Evolutionary conservation across 2,113 vertebrate species (phyloP).

Genomic region (Willisornis vidua): DNA sequence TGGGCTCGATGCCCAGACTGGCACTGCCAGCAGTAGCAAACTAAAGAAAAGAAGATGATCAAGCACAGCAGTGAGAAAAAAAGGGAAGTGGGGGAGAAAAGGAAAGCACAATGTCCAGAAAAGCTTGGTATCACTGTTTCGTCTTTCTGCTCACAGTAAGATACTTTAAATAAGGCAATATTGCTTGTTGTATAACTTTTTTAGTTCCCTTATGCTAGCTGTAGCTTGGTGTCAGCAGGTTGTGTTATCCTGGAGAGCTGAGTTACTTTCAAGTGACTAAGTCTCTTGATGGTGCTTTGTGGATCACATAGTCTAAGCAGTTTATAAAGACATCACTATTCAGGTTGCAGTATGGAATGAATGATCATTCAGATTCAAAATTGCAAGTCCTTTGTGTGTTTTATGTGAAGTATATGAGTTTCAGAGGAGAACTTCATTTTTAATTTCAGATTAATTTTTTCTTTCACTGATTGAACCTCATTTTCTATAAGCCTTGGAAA

Average conservation of each 20-base stretch:
- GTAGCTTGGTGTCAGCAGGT: not conserved
- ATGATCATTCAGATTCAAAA: not conserved
- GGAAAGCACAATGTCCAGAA: not conserved
- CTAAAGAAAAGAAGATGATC: not conserved
- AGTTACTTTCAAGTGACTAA: not conserved
- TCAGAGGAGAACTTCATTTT: not conserved
- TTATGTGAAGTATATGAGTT: not conserved
- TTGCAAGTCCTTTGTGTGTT: not conserved
- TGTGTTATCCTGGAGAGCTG: not conserved
- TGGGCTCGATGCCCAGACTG: not conserved
- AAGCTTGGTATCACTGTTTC: not conserved
- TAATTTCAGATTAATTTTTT: not conserved
- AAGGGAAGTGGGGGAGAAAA: not conserved
- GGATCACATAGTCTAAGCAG: not conserved
- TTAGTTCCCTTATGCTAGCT: not conserved
- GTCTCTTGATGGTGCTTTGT: not conserved
- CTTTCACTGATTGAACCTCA: not conserved
- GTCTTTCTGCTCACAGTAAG: not conserved
- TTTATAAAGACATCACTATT: not conserved
- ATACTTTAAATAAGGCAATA: not conserved
- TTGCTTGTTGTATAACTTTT: not conserved
- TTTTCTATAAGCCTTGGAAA: not conserved
- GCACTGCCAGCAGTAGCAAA: not conserved
- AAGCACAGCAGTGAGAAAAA: not conserved
- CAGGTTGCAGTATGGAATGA: not conserved